phyloP scores from a whole-genome alignment of 2,797 vertebrate species.

The Erethizon dorsatum region DNA sequence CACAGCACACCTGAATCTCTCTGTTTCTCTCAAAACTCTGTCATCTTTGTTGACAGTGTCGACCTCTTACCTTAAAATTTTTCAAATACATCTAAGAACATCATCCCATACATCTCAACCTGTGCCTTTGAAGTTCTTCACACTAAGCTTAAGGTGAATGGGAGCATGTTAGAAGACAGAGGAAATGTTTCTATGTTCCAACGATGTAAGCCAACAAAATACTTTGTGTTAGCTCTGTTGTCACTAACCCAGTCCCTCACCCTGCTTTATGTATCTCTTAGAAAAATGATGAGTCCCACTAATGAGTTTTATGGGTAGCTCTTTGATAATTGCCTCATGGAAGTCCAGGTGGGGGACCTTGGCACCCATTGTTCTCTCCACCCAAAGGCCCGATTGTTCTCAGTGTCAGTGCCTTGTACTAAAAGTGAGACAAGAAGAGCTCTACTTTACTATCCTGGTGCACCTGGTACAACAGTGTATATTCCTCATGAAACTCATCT shows the following conservation, averaged over 20 bases:
- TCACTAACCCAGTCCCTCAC: rapidly evolving
- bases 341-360: background rate
- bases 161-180: background rate
- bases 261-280: background rate
- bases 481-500: constrained; percentile 1
- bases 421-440: background rate
- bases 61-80: background rate
- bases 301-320: background rate
- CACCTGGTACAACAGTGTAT: background rate
- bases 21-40: background rate
- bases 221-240: rapidly evolving
- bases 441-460: background rate
- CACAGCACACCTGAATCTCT: background rate
- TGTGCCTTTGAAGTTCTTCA: background rate
- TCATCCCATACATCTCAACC: background rate
- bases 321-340: background rate
- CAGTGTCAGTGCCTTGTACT: background rate
- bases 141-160: background rate
- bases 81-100: background rate
- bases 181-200: background rate
- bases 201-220: rapidly evolving
- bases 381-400: background rate
- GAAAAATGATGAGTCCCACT: background rate
- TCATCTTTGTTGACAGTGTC: background rate
- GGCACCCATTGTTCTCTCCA: background rate